These are phyloP conservation scores for Xenops minutus DNA, from an alignment of 2,797 vertebrate species.

Conservation along the genomic window DNA sequence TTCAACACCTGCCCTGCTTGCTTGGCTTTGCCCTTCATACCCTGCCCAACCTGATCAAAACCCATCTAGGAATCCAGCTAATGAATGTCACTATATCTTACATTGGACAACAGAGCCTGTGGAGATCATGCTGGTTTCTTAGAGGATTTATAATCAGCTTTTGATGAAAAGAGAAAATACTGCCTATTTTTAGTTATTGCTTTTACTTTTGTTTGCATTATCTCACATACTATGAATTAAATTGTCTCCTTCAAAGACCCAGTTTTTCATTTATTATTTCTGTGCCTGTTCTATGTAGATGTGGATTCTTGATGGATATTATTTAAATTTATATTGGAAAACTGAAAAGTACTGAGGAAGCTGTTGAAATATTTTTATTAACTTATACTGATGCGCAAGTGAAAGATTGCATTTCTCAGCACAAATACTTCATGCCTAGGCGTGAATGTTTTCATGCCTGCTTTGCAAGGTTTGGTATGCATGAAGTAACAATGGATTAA, in stretches of 20 bases:
- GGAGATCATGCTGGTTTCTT: background rate
- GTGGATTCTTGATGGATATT: background rate
- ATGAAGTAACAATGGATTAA: background rate
- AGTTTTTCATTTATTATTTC: background rate
- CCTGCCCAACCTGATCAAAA: background rate
- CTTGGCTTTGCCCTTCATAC: background rate
- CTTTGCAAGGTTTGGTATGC: background rate
- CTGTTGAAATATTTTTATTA: background rate
- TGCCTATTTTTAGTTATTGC: background rate
- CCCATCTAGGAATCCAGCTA: background rate
- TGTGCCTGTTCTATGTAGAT: background rate
- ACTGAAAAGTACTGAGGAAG: background rate
- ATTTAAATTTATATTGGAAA: background rate
- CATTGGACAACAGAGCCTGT: background rate
- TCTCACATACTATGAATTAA: background rate
- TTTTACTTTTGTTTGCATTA: background rate
- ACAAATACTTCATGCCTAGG: background rate
- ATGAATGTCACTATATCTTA: rapidly evolving
- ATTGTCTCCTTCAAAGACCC: background rate
- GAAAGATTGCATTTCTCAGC: background rate
- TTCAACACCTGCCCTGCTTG: background rate
- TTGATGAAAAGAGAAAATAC: background rate
- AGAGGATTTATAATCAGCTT: background rate
- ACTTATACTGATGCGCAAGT: background rate
- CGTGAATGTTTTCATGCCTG: background rate